phyloP scores from a whole-genome alignment of 2,797 vertebrate genomes.

The Australoheros facetus region DNA sequence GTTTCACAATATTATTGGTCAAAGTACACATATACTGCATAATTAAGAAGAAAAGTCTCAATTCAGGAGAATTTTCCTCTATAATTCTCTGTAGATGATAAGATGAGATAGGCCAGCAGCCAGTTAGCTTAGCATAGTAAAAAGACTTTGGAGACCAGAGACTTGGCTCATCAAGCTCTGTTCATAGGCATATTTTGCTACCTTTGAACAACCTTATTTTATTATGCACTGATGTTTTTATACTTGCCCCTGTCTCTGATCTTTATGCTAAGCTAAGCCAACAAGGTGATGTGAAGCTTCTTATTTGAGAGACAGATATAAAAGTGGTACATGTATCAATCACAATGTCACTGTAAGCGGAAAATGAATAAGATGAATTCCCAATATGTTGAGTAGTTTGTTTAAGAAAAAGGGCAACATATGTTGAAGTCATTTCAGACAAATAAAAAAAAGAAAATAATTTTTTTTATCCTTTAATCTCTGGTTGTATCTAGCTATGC shows the following conservation, averaged over 20 bases:
- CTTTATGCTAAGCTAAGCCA: neutral
- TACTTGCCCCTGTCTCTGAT: neutral
- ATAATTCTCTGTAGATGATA: neutral
- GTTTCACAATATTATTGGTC: neutral
- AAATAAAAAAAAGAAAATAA: neutral
- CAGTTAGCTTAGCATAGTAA: neutral
- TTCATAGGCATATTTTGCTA: too few relatives aligned
- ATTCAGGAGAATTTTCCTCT: neutral
- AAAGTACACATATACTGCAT: neutral
- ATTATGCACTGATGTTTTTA: neutral
- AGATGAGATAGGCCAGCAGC: neutral
- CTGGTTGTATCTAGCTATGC: neutral
- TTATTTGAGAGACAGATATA: neutral
- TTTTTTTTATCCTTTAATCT: neutral
- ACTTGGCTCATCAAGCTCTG: neutral
- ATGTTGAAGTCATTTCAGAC: neutral
- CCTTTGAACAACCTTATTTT: too few relatives aligned
- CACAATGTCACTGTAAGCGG: neutral
- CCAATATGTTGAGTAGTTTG: neutral
- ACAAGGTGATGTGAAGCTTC: neutral
- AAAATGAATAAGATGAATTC: neutral
- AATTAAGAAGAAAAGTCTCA: neutral
- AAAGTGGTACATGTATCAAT: neutral
- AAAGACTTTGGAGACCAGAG: neutral
- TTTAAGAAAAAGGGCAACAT: neutral